A percentile compares a stretch with the other conserved stretches of the same genome.
Evolutionary conservation across 2,888 invertebrate genomes (phyloP).

Genomic region (Mongoloraphidia duomilia): DNA sequence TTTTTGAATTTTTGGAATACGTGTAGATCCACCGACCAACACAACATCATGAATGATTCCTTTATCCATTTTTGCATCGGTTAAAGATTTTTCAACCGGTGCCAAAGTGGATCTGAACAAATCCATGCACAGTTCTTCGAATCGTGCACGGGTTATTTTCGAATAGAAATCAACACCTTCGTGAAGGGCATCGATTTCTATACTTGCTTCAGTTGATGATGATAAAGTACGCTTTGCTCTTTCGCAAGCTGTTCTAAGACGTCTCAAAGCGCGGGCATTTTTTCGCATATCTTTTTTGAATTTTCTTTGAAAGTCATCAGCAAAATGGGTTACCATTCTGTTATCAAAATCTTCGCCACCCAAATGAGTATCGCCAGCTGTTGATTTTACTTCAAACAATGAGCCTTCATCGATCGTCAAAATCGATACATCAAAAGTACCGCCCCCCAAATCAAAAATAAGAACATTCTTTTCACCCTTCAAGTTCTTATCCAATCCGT

Average conservation of each 20-base stretch:
- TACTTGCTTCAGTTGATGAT: conserved; percentile 59
- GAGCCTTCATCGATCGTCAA: conserved; percentile 78
- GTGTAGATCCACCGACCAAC: conserved; percentile 77
- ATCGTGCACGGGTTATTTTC: conserved; percentile 66
- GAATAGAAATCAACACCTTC: conserved; percentile 88
- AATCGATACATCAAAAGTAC: conserved; percentile 87
- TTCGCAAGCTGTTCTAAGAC: conserved; percentile 76
- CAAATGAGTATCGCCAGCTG: conserved; percentile 68
- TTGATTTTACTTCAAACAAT: conserved; percentile 65
- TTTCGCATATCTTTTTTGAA: conserved; percentile 50
- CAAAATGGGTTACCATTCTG: conserved; percentile 63
- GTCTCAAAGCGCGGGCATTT: conserved; percentile 65
- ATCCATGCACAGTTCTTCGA: conserved; percentile 83
- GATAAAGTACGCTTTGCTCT: conserved; percentile 64
- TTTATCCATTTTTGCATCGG: conserved; percentile 74
- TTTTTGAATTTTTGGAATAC: conserved; percentile 85
- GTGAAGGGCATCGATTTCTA: conserved; percentile 80
- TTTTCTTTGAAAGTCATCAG: conserved; percentile 63
- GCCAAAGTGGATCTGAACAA: conserved; percentile 62
- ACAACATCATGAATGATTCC: conserved; percentile 67
- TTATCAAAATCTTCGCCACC: conserved; percentile 72
- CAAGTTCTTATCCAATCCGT: conserved; percentile 63
- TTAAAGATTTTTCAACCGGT: conserved; percentile 74
- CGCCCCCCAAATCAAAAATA: conserved; percentile 69
- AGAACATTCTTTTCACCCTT: conserved; percentile 60